A percentile compares a stretch with the other conserved stretches of the same genome.
These are phyloP conservation scores for Microctonus brassicae DNA, from an alignment of 2,888 invertebrate species.

Conservation along the genomic window DNA sequence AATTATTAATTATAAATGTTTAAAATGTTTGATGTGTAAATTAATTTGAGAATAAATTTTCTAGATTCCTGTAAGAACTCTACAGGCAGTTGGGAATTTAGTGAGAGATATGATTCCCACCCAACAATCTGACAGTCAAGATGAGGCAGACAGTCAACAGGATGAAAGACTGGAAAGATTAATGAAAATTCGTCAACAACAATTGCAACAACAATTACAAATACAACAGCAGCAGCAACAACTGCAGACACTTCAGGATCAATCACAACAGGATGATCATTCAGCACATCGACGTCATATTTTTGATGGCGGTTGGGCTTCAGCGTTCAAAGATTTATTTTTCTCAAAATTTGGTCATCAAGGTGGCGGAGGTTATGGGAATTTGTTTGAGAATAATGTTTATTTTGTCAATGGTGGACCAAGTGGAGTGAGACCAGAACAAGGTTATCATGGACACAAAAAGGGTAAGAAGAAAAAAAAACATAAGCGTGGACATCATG, in stretches of 20 bases:
- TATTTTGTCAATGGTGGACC: constrained; percentile 26
- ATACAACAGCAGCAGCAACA: constrained; percentile 35
- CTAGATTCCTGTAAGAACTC: constrained; percentile 62
- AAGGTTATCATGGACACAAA: constrained; percentile 33
- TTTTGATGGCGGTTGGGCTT: constrained; percentile 22
- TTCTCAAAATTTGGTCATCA: constrained; percentile 14
- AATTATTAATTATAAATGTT: not conserved
- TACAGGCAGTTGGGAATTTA: constrained; percentile 58
- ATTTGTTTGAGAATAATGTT: constrained; percentile 9
- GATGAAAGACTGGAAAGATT: constrained; percentile 48
- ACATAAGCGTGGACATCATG: constrained; percentile 33
- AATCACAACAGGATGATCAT: constrained; percentile 46
- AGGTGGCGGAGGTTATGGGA: not conserved
- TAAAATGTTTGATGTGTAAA: not conserved
- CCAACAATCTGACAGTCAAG: constrained; percentile 34
- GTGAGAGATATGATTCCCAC: constrained; percentile 53
- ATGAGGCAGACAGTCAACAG: constrained; percentile 42
- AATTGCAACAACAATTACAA: constrained; percentile 34
- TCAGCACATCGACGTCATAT: constrained; percentile 26
- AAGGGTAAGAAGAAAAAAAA: constrained; percentile 27
- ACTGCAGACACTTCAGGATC: constrained; percentile 41
- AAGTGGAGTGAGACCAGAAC: no score
- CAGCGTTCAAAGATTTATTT: constrained; percentile 34
- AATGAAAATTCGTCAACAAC: constrained; percentile 26
- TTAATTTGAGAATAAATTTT: not conserved